A percentile compares a stretch with the other conserved stretches of the same genome.
These are phyloP conservation scores for Morelia viridis DNA, from an alignment of 2,797 vertebrate genomes.

Conservation along the genomic window DNA sequence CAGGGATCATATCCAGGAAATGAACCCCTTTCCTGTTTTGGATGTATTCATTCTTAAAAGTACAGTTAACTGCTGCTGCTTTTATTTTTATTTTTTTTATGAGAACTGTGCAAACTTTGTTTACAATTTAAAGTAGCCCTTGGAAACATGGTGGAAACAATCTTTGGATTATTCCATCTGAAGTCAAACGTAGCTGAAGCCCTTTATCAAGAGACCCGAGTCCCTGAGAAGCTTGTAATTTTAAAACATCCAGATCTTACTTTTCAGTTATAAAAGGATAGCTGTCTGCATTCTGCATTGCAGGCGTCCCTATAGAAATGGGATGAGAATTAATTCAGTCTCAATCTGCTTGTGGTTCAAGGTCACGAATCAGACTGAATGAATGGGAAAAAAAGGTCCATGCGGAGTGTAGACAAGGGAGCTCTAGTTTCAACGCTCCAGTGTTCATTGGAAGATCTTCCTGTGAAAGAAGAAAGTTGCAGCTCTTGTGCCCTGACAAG, in stretches of 20 bases:
- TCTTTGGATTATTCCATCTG: conserved; percentile 8
- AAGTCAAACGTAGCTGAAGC: conserved; percentile 28
- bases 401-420: conserved; percentile 41
- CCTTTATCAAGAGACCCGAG: conserved; percentile 10
- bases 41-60: conserved; percentile 10
- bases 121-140: conserved; percentile 24
- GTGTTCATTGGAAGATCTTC: conserved; percentile 50
- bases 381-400: conserved; percentile 45
- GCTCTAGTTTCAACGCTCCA: conserved; percentile 50
- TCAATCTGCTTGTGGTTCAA: conserved; percentile 59
- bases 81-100: background rate
- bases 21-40: background rate
- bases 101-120: conserved; percentile 20
- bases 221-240: conserved; percentile 22
- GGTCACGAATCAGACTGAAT: conserved; percentile 62
- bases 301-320: conserved; percentile 27
- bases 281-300: conserved; percentile 51
- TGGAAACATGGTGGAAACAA: background rate
- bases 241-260: conserved; percentile 40
- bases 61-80: background rate
- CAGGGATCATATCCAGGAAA: background rate
- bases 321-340: conserved; percentile 57
- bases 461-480: conserved; percentile 48
- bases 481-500: conserved; percentile 12
- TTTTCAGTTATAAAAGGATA: conserved; percentile 61